Base-by-base conservation (phyloP, 2,888 invertebrate species). In the Hybos culiciformis region DNA sequence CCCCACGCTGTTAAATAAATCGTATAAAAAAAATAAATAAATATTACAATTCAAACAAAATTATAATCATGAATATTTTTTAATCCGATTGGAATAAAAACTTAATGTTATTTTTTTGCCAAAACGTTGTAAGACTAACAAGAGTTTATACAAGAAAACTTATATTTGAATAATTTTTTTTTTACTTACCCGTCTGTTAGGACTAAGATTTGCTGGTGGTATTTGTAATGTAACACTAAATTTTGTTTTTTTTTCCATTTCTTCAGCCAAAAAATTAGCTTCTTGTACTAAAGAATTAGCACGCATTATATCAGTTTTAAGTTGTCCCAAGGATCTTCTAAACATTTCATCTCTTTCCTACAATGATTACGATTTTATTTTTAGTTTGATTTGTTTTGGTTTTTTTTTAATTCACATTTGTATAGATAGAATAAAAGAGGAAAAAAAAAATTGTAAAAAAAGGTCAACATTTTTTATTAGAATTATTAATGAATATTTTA, bases 171-270 rank as follows among this genome's bases (percentile, higher is more conserved):
- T 3, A 26, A n/a, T n/a, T n/a, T n/a, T 29, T 23, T 18, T 8
- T 18, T 18, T 9, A 54, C 58, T 57, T 66, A 90, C 88, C 78
- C 87, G 82, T 66, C 93, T 73, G 61, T 94, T 96, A 17, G 97
- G 96, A 65, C 91, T 91, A 44, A 98, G 74, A 70, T 97, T 97
- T 53, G 87, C 87, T 48, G 96, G 94, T 47, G 98, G 97, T 54
- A 98, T 98, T 70, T 97, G 96, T 53, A 98, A 71, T 8, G 96
- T 98, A 48, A 97, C 96, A 60, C 90, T 88, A 67, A 93, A 97
- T 59, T 88, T 83, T 0, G 92, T 92, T 63, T 87, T 82, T 56
- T 85, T 78, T 39, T 80, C 77, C 85, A 97, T 86, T 71, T 96
- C 96, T 62, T 91, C 90, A 3, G 96, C 88, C 42, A 98, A 72